A percentile compares a stretch with the other conserved stretches of the same genome.
Evolutionary conservation across 2,888 invertebrate genomes (phyloP).

Genomic region (Cheilosia grossa): DNA sequence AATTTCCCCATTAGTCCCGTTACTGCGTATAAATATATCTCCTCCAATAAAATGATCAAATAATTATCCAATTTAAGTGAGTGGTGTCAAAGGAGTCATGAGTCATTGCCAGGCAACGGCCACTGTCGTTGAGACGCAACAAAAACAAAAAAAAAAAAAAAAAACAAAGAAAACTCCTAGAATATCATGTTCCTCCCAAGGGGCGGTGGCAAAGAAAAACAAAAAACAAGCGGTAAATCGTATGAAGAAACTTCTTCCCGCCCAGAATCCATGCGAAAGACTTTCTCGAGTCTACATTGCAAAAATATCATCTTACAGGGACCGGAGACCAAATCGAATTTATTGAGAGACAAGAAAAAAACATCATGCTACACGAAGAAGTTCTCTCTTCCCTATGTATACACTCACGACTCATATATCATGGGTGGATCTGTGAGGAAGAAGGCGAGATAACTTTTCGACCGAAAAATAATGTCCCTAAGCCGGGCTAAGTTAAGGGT

Average conservation of each 20-base stretch:
- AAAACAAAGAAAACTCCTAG: neutral
- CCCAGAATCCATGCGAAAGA: constrained; percentile 3
- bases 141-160: neutral
- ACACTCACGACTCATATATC: neutral
- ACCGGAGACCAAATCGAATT: constrained; percentile 37
- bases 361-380: constrained; percentile 11
- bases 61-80: constrained; percentile 59
- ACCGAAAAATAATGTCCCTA: constrained; percentile 17
- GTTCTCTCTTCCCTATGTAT: neutral
- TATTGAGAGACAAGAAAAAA: constrained; percentile 29
- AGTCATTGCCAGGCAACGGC: constrained; percentile 27
- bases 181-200: constrained; percentile 34
- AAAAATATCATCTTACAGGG: constrained; percentile 20
- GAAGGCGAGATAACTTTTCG: neutral
- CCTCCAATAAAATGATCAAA: constrained; percentile 52
- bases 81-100: constrained; percentile 49
- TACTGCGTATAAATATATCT: constrained; percentile 29
- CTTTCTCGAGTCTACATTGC: neutral
- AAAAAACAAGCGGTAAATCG: constrained; percentile 3
- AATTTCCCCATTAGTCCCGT: constrained; percentile 36
- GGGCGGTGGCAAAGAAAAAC: neutral
- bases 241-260: constrained; percentile 1
- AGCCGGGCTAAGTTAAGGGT: constrained; percentile 7
- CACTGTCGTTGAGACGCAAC: neutral
- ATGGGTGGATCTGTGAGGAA: too few species aligned